Percentiles rank a stretch among this genome's conserved stretches.
Conservation (phyloP, 2,888 invertebrate genomes). For the Notodonta dromedarius region DNA sequence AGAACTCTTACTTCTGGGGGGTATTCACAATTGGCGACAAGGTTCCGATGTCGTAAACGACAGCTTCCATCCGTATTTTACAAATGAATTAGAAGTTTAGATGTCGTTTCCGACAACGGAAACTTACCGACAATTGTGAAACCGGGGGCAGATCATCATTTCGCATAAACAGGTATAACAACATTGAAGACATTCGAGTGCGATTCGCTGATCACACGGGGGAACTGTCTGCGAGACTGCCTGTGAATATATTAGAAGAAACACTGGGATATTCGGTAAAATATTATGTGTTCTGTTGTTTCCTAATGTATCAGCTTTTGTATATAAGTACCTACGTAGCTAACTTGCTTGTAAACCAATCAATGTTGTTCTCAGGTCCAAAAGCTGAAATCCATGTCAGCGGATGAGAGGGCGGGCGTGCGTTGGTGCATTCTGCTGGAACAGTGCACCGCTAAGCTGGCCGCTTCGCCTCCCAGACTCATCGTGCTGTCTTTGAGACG, state of each 20-base stretch:
- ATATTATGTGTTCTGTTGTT: not conserved
- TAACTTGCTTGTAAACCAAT: not conserved
- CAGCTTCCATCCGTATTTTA: too few species aligned
- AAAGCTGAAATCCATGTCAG: conserved; percentile 78
- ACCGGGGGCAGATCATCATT: too few species aligned
- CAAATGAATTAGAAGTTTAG: too few species aligned
- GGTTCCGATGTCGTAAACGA: too few species aligned
- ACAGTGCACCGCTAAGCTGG: conserved; percentile 84
- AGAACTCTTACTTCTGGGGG: too few species aligned
- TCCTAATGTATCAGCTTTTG: too few species aligned
- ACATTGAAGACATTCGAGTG: conserved; percentile 83
- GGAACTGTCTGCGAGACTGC: conserved; percentile 84
- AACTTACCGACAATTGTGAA: too few species aligned
- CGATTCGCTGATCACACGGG: conserved; percentile 89
- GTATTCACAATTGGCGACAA: too few species aligned
- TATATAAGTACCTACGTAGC: too few species aligned
- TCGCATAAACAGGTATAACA: conserved; percentile 44
- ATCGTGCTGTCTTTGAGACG: conserved; percentile 62
- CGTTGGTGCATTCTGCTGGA: conserved; percentile 88
- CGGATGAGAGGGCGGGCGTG: conserved; percentile 78
- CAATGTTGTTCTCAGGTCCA: conserved; percentile 64
- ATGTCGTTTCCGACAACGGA: too few species aligned
- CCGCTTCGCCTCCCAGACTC: conserved; percentile 63
- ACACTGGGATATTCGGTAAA: conserved; percentile 84
- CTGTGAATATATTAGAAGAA: conserved; percentile 84